Base-by-base conservation (phyloP, 2,888 invertebrate species). In the Xanthorhoe spadicearia region DNA sequence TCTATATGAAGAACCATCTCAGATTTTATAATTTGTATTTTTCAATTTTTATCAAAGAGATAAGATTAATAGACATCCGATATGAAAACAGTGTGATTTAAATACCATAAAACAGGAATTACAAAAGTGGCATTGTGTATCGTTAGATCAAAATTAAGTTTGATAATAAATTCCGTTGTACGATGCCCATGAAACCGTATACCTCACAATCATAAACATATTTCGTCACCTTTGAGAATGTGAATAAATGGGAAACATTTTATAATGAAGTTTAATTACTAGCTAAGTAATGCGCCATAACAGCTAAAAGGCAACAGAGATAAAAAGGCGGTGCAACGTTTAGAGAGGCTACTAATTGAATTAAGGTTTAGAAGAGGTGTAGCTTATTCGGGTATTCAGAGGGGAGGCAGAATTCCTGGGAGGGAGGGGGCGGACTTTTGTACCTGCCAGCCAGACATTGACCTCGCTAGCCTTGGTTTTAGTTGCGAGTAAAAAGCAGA, bases 391-490 rank as follows among this genome's bases (percentile, higher is more conserved):
- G 87, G 89, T 83, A 73, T 64, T 64, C 63, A 69, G 73, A 76
- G 77, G 79, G 77, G 77, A 74, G 77, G 74, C 79, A 81, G 79
- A 83, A 82, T 78, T 76, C 78, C 73, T 66, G 69, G 71, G 73
- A 69, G 74, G 77, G 77, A 75, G 78, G 77, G 74, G 70, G 76
- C 76, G 73, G 69, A 85, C 84, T 89, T 64, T 68, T 57, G 64
- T 68, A 68, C 79, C 83, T 92, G 92, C 92, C 91, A 91, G 92
- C 82, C 87, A 85, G 92, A 85, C 92, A 87, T 90, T 92, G 92
- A 92, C 90, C 89, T 84, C 85, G 60, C 89, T 88, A 87, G 86
- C 81, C 79, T 78, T 83, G 84, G 79, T 72, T 76, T 77, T 79
- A 83, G 84, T 83, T 83, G 13, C 74, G 83, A 85, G 80, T 67